Conservation (phyloP, 37 sponge, comb jelly and placozoan species). For the Crambe crambe region DNA sequence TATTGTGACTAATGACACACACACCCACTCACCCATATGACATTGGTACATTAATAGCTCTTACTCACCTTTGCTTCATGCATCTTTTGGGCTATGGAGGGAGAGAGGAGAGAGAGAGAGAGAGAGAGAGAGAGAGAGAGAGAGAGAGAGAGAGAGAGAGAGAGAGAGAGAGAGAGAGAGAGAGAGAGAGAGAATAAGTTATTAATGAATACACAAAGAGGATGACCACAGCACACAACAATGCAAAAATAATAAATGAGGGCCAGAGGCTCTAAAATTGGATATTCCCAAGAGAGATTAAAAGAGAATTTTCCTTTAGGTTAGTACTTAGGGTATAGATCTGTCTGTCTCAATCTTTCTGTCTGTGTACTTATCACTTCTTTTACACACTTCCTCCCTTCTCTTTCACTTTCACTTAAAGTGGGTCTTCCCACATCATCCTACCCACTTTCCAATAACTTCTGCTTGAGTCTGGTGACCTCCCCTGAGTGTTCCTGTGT, state of each 20-base stretch:
- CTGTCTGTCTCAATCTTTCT: no score
- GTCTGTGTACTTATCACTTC: no score
- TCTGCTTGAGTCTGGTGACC: neutral
- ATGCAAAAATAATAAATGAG: no score
- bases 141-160: neutral
- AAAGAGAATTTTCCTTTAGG: no score
- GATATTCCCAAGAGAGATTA: no score
- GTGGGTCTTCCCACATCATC: no score
- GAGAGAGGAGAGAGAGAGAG: slow-evolving; percentile 9
- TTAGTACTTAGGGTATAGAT: no score
- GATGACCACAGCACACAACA: no score
- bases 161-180: slow-evolving; percentile 12
- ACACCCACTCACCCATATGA: neutral
- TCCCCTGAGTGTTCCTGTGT: neutral
- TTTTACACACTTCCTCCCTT: no score
- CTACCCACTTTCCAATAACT: neutral
- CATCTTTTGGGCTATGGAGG: slow-evolving; percentile 3
- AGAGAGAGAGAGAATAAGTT: neutral
- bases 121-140: neutral
- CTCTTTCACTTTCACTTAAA: no score
- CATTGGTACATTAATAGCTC: neutral
- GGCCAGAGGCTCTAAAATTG: no score
- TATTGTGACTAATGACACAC: neutral
- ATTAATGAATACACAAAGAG: no score
- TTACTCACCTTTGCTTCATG: slow-evolving; percentile 7